Evolutionary conservation across 2,113 vertebrate species (phyloP).

Genomic region (Agelaius phoeniceus): DNA sequence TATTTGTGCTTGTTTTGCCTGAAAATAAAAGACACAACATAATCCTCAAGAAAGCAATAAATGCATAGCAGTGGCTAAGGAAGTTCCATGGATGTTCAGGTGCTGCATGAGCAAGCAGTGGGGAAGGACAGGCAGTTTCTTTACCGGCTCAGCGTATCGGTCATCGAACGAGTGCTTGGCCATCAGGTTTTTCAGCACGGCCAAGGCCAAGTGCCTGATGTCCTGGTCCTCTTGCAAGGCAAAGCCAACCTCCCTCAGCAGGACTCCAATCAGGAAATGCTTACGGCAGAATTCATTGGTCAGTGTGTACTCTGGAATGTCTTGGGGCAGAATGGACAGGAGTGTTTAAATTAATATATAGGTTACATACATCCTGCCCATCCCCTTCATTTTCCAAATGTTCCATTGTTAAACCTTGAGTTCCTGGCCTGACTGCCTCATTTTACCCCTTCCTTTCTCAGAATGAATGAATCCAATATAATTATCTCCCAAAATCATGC

Average conservation of each 20-base stretch:
- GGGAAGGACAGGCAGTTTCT: neutral
- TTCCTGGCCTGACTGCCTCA: neutral
- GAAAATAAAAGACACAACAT: neutral
- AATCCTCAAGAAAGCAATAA: neutral
- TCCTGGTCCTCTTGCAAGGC: constrained; percentile 97
- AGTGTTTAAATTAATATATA: neutral
- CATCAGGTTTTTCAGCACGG: constrained; percentile 94
- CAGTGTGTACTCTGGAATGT: constrained; percentile 93
- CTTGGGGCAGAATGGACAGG: constrained; percentile 55
- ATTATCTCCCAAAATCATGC: neutral
- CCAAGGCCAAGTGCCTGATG: constrained; percentile 90
- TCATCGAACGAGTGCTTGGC: constrained; percentile 96
- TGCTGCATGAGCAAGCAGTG: neutral
- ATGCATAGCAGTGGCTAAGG: neutral
- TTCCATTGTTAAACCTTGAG: neutral
- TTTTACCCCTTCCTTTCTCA: neutral
- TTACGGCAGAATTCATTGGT: constrained; percentile 98
- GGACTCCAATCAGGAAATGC: constrained; percentile 93
- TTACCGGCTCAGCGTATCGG: constrained; percentile 89
- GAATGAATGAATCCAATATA: neutral
- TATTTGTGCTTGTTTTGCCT: constrained; percentile 94
- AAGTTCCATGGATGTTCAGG: neutral
- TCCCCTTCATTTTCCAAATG: neutral
- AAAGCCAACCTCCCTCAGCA: constrained; percentile 93
- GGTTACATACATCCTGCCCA: neutral